Evolutionary conservation across 1,140 invertebrate species (phyloP), one percentile per base, ranked within the genome.

Genomic region (Drosophila paulistorum): DNA sequence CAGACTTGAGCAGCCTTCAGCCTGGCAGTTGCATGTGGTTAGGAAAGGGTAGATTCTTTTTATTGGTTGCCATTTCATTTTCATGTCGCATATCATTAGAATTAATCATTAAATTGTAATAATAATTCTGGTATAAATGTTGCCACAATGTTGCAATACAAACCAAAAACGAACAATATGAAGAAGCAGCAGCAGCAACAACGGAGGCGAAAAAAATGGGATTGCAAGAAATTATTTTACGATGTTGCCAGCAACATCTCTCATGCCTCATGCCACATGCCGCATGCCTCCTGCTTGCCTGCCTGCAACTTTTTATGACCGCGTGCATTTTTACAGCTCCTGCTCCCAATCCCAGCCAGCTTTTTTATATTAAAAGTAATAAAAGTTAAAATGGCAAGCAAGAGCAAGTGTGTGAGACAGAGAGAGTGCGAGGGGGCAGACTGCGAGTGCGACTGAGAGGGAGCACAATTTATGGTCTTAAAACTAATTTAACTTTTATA

Each of bases 31-130:
- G 39, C 45, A 62, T 65, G 57, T 37, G 14, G 48, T 17, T 68
- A 51, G 45, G 45, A 39, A 39, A 39, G 20, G 45, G 17, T 20
- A 51, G 45, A 51, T 68, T 57, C 76, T 74, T 82, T 82, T 80
- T 74, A 77, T 81, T 78, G 71, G 68, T 79, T 74, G 79, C 74
- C 77, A 77, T 74, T 79, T 73, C 76, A 71, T 79, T 79, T 84
- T 82, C 82, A 87, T 90, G 83, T 89, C 81, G 89, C 89, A 89
- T 90, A 84, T 87, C 90, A 90, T 90, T 90, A 90, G 89, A 90
- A 90, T 90, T 90, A 90, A 90, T 90, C 87, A 91, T 91, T 91
- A 90, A 90, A 85, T 78, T 90, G 84, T 91, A 91, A 91, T 90
- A 90, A 90, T 91, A 91, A 89, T 83, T 75, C 81, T 51, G 45